A percentile compares a stretch with the other conserved stretches of the same genome.
phyloP scores from a whole-genome alignment of 2,113 vertebrate species.

The Emydura subglobosa region DNA sequence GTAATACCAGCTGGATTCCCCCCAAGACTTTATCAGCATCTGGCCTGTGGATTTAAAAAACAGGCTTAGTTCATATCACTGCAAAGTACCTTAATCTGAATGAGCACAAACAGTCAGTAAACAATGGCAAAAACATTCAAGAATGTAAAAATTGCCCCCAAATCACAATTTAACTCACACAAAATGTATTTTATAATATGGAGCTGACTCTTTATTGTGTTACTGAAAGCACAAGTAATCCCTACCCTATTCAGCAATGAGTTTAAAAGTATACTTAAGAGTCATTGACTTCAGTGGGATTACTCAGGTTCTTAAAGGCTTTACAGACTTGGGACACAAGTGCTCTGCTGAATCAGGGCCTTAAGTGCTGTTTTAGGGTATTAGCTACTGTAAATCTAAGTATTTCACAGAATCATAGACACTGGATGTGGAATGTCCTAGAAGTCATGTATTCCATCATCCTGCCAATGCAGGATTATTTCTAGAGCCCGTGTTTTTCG shows the following conservation, averaged over 20 bases:
- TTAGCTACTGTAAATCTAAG: background rate
- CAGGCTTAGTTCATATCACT: rapidly evolving
- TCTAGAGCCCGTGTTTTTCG: background rate
- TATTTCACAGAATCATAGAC: background rate
- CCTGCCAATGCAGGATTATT: background rate
- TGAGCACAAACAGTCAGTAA: background rate
- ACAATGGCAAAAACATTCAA: background rate
- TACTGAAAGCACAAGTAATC: background rate
- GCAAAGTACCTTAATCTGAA: background rate
- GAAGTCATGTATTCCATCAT: background rate
- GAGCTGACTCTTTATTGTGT: background rate
- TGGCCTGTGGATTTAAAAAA: background rate
- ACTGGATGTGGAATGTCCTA: background rate
- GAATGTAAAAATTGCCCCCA: background rate
- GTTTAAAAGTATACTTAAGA: background rate
- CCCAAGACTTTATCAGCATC: background rate
- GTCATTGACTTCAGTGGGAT: background rate
- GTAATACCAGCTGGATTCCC: background rate
- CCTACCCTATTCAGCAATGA: background rate
- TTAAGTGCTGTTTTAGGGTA: background rate
- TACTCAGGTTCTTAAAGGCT: background rate
- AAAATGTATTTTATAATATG: background rate
- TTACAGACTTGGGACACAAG: background rate
- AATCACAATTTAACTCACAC: background rate
- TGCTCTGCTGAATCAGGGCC: background rate